A percentile compares a stretch with the other conserved stretches of the same genome.
Evolutionary conservation across 1,140 invertebrate genomes (phyloP).

Genomic region (Sesamia nonagrioides): DNA sequence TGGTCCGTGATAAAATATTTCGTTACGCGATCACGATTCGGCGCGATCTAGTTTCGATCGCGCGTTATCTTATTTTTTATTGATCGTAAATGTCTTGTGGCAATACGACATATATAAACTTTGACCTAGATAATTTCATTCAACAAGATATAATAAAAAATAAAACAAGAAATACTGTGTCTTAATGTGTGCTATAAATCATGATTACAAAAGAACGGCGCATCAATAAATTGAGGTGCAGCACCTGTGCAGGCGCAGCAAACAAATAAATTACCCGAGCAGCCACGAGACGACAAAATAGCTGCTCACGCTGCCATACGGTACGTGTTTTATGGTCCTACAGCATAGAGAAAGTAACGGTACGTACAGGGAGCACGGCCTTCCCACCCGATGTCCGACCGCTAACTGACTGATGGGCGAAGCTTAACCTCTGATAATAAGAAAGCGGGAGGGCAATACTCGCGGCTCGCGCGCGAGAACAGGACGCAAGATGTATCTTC

Average conservation of each 20-base stretch:
- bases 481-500: slow-evolving; percentile 79
- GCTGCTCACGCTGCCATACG: slow-evolving; percentile 69
- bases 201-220: slow-evolving; percentile 60
- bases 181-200: slow-evolving; percentile 43
- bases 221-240: slow-evolving; percentile 64
- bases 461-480: slow-evolving; percentile 59
- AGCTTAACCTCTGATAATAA: slow-evolving; percentile 85
- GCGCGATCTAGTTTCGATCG: slow-evolving; percentile 74
- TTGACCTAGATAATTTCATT: slow-evolving; percentile 65
- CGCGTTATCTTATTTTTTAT: slow-evolving; percentile 49
- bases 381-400: slow-evolving; percentile 80
- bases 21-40: slow-evolving; percentile 63
- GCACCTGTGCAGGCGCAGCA: slow-evolving; percentile 67
- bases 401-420: slow-evolving; percentile 84
- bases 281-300: slow-evolving; percentile 70
- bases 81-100: slow-evolving; percentile 50
- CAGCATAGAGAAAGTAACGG: slow-evolving; percentile 82
- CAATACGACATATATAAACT: slow-evolving; percentile 59
- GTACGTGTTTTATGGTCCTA: slow-evolving; percentile 76
- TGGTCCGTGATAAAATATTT: slow-evolving; percentile 76
- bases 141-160: slow-evolving; percentile 22
- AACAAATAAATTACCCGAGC: slow-evolving; percentile 71
- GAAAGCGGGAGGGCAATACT: slow-evolving; percentile 73
- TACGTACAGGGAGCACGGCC: slow-evolving; percentile 76
- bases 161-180: slow-evolving; percentile 10